Base-by-base conservation (phyloP, 2,797 vertebrate species). In the Leptodactylus fallax region DNA sequence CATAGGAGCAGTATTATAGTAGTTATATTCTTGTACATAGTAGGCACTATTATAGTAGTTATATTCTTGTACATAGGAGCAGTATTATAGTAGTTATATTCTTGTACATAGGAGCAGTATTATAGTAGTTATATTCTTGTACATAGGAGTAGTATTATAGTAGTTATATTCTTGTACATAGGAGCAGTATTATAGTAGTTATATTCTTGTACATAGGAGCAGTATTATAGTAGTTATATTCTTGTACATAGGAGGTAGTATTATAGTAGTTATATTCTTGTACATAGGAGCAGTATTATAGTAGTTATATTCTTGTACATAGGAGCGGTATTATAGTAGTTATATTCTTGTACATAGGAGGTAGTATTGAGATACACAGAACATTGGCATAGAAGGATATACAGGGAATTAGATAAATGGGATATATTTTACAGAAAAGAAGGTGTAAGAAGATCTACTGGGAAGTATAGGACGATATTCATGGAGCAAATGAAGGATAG, bases 201-300 rank as follows among this genome's bases (percentile, higher is more conserved):
- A 60, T 21, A 60, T 19, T 60, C 58, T 8, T 19, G 58, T 19
- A 60, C 58, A 60, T 19, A 60, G 16, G 58, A 21, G 58, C 17
- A 21, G 61, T 25, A 63, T 63, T n/a, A 63, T 63, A 45, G 17
- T 23, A 82, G 45, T 23, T 11, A 25, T n/a, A 63, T 12, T 12
- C 17, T 45, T 27, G 17, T 25, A 63, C n/a, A 47, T 21, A 60
- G 47, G 47, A 53, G 12, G 11, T 13, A 10, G 74, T 21, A n/a
- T 77, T 23, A 55, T 51, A n/a, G 51, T 78, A 55, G 76, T 63
- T 63, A 63, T 63, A 63, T 63, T 63, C 60, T n/a, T 63, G 60
- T 63, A 60, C 16, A 60, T 60, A 60, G 3, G 58, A 10, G 58
- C 58, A 60, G 58, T 60, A 60, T 60, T 60, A 60, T 19, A 58